Evolutionary conservation across 2,888 invertebrate species (phyloP).

Genomic region (Tridacna gigas): DNA sequence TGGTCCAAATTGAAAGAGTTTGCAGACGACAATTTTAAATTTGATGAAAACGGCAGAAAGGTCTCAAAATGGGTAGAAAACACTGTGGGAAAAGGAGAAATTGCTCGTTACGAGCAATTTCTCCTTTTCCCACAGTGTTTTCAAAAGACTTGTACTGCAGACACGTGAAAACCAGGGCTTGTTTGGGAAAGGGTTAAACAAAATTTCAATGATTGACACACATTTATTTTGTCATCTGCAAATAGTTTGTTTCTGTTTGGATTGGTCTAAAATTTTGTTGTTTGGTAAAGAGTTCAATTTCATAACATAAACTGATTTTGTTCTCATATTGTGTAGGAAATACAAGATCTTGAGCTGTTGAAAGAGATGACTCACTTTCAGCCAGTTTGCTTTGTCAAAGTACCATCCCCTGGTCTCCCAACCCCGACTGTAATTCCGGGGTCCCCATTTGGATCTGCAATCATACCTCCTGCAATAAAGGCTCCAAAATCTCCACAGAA

Average conservation of each 20-base stretch:
- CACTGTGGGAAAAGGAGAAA: neutral
- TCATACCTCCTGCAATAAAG: constrained; percentile 1
- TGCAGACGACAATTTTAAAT: too few relatives aligned
- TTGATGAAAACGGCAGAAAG: too few relatives aligned
- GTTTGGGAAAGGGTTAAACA: neutral
- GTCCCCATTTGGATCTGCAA: constrained; percentile 39
- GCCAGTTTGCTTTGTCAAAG: constrained; percentile 74
- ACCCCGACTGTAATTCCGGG: constrained; percentile 53
- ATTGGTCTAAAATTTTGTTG: too few relatives aligned
- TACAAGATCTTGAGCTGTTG: constrained; percentile 60
- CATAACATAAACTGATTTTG: too few relatives aligned
- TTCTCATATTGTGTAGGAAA: constrained; percentile 57
- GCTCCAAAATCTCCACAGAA: constrained; percentile 23
- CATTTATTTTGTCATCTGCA: too few relatives aligned
- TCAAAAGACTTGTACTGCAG: neutral
- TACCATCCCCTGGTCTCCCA: constrained; percentile 85
- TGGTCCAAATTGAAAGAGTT: too few relatives aligned
- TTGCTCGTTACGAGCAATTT: neutral
- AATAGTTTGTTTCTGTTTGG: too few relatives aligned
- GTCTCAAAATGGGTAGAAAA: too few relatives aligned
- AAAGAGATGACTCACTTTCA: constrained; percentile 66
- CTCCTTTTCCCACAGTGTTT: neutral
- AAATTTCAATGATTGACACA: too few relatives aligned
- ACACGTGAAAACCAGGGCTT: neutral
- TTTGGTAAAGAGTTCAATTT: too few relatives aligned